These are phyloP conservation scores for Hesperia comma DNA, from an alignment of 2,888 invertebrate species.

Conservation along the genomic window DNA sequence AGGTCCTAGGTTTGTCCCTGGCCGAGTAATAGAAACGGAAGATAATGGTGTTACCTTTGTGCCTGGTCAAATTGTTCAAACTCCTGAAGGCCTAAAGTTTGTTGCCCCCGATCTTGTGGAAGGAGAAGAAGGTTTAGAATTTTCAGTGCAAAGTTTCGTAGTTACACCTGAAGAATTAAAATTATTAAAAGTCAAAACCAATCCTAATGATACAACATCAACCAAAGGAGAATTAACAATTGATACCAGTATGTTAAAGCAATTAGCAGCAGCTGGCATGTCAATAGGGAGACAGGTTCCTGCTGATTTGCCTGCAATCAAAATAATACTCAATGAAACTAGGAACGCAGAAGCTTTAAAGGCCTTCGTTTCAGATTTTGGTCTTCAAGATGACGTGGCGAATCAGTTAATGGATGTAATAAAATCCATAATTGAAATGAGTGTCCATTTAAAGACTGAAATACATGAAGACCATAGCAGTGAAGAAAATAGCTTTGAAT, in stretches of 20 bases:
- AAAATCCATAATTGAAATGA: slow-evolving; percentile 80
- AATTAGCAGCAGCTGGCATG: slow-evolving; percentile 88
- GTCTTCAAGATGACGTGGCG: slow-evolving; percentile 79
- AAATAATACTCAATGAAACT: slow-evolving; percentile 80
- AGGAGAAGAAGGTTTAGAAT: slow-evolving; percentile 86
- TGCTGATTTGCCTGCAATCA: slow-evolving; percentile 85
- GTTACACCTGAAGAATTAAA: slow-evolving; percentile 81
- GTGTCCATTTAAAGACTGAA: slow-evolving; percentile 74
- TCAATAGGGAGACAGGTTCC: slow-evolving; percentile 86
- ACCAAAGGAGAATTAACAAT: slow-evolving; percentile 85
- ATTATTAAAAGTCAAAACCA: slow-evolving; percentile 77
- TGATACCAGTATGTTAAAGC: slow-evolving; percentile 86
- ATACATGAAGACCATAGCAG: slow-evolving; percentile 61
- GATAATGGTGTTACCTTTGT: slow-evolving; percentile 89
- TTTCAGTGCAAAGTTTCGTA: slow-evolving; percentile 88
- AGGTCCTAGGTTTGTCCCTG: slow-evolving; percentile 88
- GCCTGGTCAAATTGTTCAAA: slow-evolving; percentile 90
- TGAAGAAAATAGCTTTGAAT: slow-evolving; percentile 52
- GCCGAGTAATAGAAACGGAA: slow-evolving; percentile 88
- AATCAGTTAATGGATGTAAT: slow-evolving; percentile 81
- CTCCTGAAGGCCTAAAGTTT: slow-evolving; percentile 87
- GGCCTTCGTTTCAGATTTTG: slow-evolving; percentile 78
- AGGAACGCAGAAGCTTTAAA: slow-evolving; percentile 77
- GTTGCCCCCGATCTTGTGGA: slow-evolving; percentile 88
- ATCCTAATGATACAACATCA: slow-evolving; percentile 78